A percentile compares a stretch with the other conserved stretches of the same genome.
Evolutionary conservation across 2,888 invertebrate genomes (phyloP).

Genomic region (Agonopterix alstromeriana): DNA sequence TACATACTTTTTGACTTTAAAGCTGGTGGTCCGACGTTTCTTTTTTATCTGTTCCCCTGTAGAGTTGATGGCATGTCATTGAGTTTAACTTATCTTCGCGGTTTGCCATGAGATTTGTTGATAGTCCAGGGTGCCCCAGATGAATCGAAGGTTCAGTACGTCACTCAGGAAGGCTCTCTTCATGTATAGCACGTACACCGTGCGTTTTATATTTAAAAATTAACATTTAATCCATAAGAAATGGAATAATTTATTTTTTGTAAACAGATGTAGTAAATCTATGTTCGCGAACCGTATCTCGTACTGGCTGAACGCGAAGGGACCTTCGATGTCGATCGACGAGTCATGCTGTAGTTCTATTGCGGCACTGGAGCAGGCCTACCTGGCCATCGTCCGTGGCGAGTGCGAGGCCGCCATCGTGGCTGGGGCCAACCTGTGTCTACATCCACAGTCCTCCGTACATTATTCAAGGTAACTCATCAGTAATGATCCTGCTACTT

Average conservation of each 20-base stretch:
- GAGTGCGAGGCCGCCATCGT: slow-evolving; percentile 75
- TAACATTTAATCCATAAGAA: neutral
- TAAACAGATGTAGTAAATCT: slow-evolving; percentile 39
- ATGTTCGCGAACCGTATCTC: slow-evolving; percentile 62
- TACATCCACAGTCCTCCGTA: no score
- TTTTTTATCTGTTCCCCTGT: no score
- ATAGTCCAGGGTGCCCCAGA: neutral
- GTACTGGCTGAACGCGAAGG: slow-evolving; percentile 56
- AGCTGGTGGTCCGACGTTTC: neutral
- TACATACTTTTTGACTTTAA: neutral
- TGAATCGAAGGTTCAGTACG: neutral
- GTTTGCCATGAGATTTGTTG: no score
- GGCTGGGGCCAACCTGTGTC: slow-evolving; percentile 62
- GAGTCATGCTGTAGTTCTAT: slow-evolving; percentile 44
- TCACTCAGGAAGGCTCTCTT: neutral
- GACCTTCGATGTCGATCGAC: slow-evolving; percentile 48
- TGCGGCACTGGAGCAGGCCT: slow-evolving; percentile 42
- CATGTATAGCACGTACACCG: neutral
- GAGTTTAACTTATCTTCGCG: no score
- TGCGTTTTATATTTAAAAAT: neutral
- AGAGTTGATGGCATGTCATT: no score
- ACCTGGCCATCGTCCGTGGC: slow-evolving; percentile 36
- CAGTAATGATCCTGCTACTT: neutral
- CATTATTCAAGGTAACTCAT: no score
- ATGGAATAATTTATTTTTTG: no score